Conservation (phyloP, 1,140 invertebrate genomes). For the Drosophila willistoni region DNA sequence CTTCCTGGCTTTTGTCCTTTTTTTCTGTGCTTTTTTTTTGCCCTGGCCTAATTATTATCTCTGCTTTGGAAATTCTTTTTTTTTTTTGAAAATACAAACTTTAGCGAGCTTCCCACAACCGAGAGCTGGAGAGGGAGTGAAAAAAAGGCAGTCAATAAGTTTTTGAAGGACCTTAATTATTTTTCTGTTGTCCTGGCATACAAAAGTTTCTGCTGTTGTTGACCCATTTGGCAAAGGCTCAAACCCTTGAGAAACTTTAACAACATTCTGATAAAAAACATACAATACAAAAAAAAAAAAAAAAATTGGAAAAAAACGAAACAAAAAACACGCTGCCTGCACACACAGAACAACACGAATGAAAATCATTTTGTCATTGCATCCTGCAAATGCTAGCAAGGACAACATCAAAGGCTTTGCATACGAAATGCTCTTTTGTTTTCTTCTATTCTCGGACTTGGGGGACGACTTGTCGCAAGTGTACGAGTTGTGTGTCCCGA, state of each 20-base stretch:
- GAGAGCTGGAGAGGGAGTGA: slow-evolving; percentile 16
- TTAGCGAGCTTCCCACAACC: background rate
- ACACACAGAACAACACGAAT: slow-evolving; percentile 1
- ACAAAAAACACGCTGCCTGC: slow-evolving; percentile 1
- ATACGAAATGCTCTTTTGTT: slow-evolving; percentile 77
- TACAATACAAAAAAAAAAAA: slow-evolving; percentile 23
- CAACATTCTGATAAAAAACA: slow-evolving; percentile 44
- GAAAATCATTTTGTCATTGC: slow-evolving; percentile 18
- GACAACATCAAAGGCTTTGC: slow-evolving; percentile 79
- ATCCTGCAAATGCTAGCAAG: slow-evolving; percentile 40
- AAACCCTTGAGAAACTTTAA: slow-evolving; percentile 39
- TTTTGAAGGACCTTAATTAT: slow-evolving; percentile 73
- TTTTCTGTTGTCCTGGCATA: slow-evolving; percentile 41
- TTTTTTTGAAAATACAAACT: slow-evolving; percentile 28
- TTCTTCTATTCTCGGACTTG: slow-evolving; percentile 45
- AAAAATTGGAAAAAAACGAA: background rate
- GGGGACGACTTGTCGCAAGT: slow-evolving; percentile 68
- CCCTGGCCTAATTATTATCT: slow-evolving; percentile 72
- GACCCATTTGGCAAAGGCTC: slow-evolving; percentile 64
- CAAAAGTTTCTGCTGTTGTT: slow-evolving; percentile 53
- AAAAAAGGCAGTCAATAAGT: slow-evolving; percentile 60
- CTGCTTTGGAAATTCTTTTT: slow-evolving; percentile 36
- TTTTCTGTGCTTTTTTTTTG: slow-evolving; percentile 14
- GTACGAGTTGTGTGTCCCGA: slow-evolving; percentile 39
- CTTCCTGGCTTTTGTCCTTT: slow-evolving; percentile 64